Evolutionary conservation across 2,888 invertebrate species (phyloP), one percentile per base, ranked within the genome.

Genomic region (Morpho achilles): DNA sequence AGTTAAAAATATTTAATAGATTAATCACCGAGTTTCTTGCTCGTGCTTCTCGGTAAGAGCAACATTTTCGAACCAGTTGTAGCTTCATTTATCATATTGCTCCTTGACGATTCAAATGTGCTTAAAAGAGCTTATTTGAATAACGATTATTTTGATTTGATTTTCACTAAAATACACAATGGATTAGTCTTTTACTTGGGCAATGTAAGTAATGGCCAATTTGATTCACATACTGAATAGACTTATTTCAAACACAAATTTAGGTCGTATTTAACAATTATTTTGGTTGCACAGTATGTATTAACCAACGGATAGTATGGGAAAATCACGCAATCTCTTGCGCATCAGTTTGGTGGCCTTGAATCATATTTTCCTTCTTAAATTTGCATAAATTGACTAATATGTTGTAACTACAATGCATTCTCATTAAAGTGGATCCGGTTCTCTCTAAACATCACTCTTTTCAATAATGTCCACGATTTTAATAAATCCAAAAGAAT

Each of bases 341-440:
- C 49, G 53, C 50, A 58, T 45, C 52, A 43, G 50, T 44, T 39
- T 42, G 43, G 23, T 44, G 50, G 42, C 58, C 62, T 63, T 60
- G 60, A 58, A 58, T 39, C 41, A 44, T 50, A 48, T 60, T 60
- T 60, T 63, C 56, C 60, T 60, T 55, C 54, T 22, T 51, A 49
- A 55, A 59, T 62, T 60, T 53, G 56, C 60, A 60, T 58, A 50
- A 48, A 32, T 63, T 63, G 55, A 58, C 39, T 50, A 63, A 63
- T 50, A 53, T 42, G 32, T 42, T 46, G 45, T 60, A 56, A 54
- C 48, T 52, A 54, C 47, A 50, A 53, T 53, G 50, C 53, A 22
- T 46, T 22, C 16, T 41, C 55, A 47, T 50, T 22, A 44, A 56
- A 56, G 46, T 50, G 43, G 56, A 63, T 60, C 56, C 56, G 62